Evolutionary conservation across 2,113 vertebrate species (phyloP).

Genomic region (Pithys albifrons): DNA sequence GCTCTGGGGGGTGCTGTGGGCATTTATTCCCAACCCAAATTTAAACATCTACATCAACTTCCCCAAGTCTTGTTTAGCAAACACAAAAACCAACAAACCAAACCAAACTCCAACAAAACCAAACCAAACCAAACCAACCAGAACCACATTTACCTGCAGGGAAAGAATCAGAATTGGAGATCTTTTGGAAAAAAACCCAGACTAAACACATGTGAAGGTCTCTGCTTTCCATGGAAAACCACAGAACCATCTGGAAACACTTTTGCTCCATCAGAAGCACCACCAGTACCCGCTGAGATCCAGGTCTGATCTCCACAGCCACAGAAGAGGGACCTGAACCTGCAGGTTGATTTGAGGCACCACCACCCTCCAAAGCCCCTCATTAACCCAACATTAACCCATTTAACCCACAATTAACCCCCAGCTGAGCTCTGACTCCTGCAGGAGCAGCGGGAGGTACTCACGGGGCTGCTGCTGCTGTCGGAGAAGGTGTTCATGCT

Average conservation of each 20-base stretch:
- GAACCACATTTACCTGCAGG: neutral
- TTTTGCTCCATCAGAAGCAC: neutral
- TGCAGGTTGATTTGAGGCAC: neutral
- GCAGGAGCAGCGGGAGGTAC: conserved; percentile 36
- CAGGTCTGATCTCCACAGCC: rapidly evolving
- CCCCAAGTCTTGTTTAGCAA: neutral
- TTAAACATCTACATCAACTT: neutral
- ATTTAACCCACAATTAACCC: rapidly evolving
- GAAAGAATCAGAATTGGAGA: neutral
- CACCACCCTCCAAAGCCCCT: neutral
- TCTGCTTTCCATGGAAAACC: neutral
- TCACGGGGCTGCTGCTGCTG: conserved; percentile 93
- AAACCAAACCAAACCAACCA: neutral
- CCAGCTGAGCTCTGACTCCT: neutral
- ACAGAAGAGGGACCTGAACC: neutral
- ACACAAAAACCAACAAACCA: neutral
- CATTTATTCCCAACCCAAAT: neutral
- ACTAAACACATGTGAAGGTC: neutral
- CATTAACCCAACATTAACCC: neutral
- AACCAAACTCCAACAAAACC: neutral
- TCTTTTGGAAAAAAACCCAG: neutral
- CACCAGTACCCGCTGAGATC: neutral
- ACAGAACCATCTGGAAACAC: neutral
- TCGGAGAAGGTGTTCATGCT: conserved; percentile 94
- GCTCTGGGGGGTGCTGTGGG: rapidly evolving